Conservation (phyloP, 2,113 vertebrate genomes). For the Acrocephalus kingi region DNA sequence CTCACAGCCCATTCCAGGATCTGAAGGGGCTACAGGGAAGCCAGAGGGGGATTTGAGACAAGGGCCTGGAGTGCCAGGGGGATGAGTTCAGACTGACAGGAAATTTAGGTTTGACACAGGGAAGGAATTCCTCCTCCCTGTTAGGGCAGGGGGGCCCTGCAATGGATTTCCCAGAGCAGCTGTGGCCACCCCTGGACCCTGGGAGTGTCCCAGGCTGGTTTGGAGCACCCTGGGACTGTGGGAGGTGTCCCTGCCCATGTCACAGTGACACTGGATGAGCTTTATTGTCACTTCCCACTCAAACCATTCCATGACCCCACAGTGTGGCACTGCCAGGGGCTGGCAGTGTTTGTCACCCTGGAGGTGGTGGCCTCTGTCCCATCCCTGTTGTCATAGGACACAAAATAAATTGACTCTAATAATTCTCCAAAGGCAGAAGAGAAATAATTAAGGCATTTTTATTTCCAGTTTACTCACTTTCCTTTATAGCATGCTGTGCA, state of each 20-base stretch:
- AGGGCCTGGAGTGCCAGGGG: neutral
- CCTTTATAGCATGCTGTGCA: no score
- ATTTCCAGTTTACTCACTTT: no score
- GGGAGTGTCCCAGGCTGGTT: neutral
- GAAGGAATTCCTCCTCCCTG: neutral
- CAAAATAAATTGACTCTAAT: no score
- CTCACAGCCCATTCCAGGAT: neutral
- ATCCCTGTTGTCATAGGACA: no score
- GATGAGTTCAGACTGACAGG: neutral
- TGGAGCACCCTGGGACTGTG: neutral
- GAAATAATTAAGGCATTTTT: no score
- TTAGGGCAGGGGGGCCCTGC: neutral
- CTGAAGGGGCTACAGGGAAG: neutral
- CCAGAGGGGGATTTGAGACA: neutral
- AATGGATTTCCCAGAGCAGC: neutral
- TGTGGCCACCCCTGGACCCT: neutral
- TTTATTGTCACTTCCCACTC: neutral
- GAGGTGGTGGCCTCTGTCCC: no score
- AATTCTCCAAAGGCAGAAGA: no score
- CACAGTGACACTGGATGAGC: neutral
- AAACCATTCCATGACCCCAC: fast-evolving
- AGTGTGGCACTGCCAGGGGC: neutral
- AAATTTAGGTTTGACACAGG: neutral
- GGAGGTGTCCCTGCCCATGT: neutral
- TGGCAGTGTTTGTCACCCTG: no score